Evolutionary conservation across 2,888 invertebrate genomes (phyloP).

Genomic region (Anorthoa munda): DNA sequence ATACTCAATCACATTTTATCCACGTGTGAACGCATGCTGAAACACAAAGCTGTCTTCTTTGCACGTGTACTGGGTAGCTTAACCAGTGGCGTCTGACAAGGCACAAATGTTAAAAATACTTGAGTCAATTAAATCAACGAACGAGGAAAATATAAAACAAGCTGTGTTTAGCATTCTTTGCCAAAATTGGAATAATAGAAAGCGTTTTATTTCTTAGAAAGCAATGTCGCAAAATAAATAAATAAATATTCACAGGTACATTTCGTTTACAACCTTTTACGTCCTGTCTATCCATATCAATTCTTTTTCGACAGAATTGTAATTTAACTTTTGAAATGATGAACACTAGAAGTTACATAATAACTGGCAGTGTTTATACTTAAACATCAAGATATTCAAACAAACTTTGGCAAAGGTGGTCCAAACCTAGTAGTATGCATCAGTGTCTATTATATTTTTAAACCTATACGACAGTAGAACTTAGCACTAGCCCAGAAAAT

Average conservation of each 20-base stretch:
- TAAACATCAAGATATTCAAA: too few relatives aligned
- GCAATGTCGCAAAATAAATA: neutral
- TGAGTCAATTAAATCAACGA: slow-evolving; percentile 22
- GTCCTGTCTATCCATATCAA: slow-evolving; percentile 19
- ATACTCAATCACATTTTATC: too few relatives aligned
- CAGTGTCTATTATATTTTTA: too few relatives aligned
- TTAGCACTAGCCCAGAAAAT: too few relatives aligned
- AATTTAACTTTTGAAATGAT: neutral
- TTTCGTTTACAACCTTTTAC: slow-evolving; percentile 7
- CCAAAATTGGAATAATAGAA: neutral
- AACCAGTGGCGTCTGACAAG: neutral
- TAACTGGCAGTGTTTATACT: too few relatives aligned
- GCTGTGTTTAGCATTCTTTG: neutral
- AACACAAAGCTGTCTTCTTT: neutral
- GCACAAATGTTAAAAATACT: slow-evolving; percentile 16
- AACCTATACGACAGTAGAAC: too few relatives aligned
- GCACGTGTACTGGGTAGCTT: neutral
- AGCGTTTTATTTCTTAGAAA: neutral
- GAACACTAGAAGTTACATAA: too few relatives aligned
- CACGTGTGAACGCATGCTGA: too few relatives aligned
- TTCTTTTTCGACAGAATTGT: neutral
- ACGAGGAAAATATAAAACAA: neutral
- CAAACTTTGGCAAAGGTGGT: too few relatives aligned
- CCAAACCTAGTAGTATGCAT: too few relatives aligned
- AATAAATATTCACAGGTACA: neutral